A percentile compares a stretch with the other conserved stretches of the same genome.
Evolutionary conservation across 2,888 invertebrate genomes (phyloP).

Genomic region (Phalera bucephala): DNA sequence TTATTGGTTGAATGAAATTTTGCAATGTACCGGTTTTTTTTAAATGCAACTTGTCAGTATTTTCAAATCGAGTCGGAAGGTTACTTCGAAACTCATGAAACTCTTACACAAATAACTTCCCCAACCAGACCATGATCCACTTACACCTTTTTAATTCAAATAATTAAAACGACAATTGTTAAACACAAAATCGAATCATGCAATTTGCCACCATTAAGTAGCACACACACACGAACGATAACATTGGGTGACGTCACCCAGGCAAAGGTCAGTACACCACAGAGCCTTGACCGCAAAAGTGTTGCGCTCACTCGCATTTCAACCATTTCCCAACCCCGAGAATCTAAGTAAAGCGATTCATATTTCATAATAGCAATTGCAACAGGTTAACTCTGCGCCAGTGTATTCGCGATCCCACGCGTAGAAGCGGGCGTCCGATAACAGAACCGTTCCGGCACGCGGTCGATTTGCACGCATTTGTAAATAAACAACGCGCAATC

Average conservation of each 20-base stretch:
- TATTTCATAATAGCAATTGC: conserved; percentile 70
- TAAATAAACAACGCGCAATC: conserved; percentile 27
- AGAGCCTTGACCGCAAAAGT: conserved; percentile 72
- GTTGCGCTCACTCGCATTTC: conserved; percentile 69
- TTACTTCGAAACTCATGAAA: too few relatives aligned
- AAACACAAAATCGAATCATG: not conserved
- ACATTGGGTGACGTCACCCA: conserved; percentile 27
- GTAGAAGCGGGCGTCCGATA: conserved; percentile 27
- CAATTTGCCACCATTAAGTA: not conserved
- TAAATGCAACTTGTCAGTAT: too few relatives aligned
- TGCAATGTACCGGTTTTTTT: too few relatives aligned
- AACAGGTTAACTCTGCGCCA: conserved; percentile 40
- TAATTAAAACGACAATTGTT: too few relatives aligned
- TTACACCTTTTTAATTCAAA: too few relatives aligned
- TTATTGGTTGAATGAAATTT: too few relatives aligned
- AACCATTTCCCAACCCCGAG: conserved; percentile 66
- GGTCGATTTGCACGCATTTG: conserved; percentile 42
- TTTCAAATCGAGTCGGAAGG: too few relatives aligned
- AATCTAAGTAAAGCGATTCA: conserved; percentile 71
- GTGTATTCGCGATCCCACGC: conserved; percentile 33
- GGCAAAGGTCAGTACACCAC: conserved; percentile 55
- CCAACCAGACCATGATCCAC: not conserved
- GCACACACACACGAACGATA: not conserved
- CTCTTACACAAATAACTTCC: not conserved
- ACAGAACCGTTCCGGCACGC: conserved; percentile 40